Evolutionary conservation across 1,140 invertebrate genomes (phyloP).

Genomic region (Colletes gigas): DNA sequence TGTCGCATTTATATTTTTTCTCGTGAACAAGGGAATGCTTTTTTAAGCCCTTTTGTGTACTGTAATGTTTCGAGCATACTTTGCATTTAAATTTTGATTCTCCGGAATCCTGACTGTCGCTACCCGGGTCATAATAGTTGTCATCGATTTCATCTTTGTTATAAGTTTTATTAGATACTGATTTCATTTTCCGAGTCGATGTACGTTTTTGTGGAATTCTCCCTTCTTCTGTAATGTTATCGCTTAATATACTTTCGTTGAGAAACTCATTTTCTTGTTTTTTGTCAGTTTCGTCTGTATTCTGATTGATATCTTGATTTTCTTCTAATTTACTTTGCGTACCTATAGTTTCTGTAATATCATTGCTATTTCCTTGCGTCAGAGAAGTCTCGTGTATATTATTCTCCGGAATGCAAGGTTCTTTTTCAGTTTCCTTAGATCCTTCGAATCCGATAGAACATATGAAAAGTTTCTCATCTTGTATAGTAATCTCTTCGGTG

Average conservation of each 20-base stretch:
- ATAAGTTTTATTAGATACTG: conserved; percentile 61
- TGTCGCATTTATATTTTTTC: conserved; percentile 74
- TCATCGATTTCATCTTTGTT: conserved; percentile 69
- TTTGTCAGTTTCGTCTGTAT: conserved; percentile 23
- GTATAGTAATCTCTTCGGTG: conserved; percentile 60
- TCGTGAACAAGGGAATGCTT: conserved; percentile 76
- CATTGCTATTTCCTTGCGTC: conserved; percentile 13
- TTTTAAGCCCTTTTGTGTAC: conserved; percentile 75
- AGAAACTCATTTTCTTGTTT: conserved; percentile 51
- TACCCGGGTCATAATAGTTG: conserved; percentile 68
- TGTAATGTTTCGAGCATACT: conserved; percentile 73
- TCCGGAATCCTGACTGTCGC: conserved; percentile 64
- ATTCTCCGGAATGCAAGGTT: conserved; percentile 34
- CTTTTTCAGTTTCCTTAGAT: conserved; percentile 57
- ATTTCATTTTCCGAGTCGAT: conserved; percentile 69
- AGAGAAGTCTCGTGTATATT: conserved; percentile 47
- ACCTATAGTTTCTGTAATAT: conserved; percentile 36
- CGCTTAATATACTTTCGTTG: conserved; percentile 36
- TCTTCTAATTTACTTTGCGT: conserved; percentile 42
- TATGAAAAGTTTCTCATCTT: conserved; percentile 76
- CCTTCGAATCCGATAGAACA: conserved; percentile 73
- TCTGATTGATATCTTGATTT: conserved; percentile 31
- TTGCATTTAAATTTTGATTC: conserved; percentile 74
- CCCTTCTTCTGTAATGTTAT: conserved; percentile 51
- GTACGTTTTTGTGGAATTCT: conserved; percentile 64